Evolutionary conservation across 2,888 invertebrate species (phyloP), one percentile per base, ranked within the genome.

Genomic region (Coelinius sp.): DNA sequence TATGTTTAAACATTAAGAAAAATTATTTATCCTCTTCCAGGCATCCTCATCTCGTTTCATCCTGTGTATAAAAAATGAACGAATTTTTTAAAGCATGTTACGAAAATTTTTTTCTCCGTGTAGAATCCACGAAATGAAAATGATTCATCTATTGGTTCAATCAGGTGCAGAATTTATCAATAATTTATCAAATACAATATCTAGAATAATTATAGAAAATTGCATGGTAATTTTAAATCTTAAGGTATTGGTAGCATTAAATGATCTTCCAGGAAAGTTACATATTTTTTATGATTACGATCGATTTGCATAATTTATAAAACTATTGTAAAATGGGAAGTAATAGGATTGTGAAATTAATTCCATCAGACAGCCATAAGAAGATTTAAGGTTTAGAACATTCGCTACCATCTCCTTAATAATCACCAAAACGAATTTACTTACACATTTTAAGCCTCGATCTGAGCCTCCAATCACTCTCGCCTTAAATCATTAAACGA

Each of bases 401-500:
- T 4, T 20, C 6, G 44, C 46, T 49, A 49, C 46, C 46, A 49
- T 20, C 7, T 8, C 46, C 20, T 49, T 20, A 10, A 49, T 49
- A 49, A 49, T 20, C 46, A 20, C 20, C 46, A 0, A 1, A 49
- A 20, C 20, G 46, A 49, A 49, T 49, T 49, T 49, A 49, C 46
- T 49, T 49, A 7, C 46, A 20, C 46, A 49, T 31, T 49, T 65
- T 46, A 10, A 46, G 25, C 31, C 10, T 49, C 31, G 5, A 17
- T 49, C 46, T 46, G 3, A 46, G 25, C 31, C 10, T 49, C 31
- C 14, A 17, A 31, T 31, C 20, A 64, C 24, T 24, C 14, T 41
- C 38, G 17, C 25, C 35, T 4, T 22, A 67, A 24, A 67, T 38
- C 38, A 31, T 14, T 53, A 63, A 68, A 70, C 68, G 52, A 73